These are phyloP conservation scores for Caenorhabditis angaria DNA, from an alignment of 2,888 invertebrate species.

Conservation along the genomic window DNA sequence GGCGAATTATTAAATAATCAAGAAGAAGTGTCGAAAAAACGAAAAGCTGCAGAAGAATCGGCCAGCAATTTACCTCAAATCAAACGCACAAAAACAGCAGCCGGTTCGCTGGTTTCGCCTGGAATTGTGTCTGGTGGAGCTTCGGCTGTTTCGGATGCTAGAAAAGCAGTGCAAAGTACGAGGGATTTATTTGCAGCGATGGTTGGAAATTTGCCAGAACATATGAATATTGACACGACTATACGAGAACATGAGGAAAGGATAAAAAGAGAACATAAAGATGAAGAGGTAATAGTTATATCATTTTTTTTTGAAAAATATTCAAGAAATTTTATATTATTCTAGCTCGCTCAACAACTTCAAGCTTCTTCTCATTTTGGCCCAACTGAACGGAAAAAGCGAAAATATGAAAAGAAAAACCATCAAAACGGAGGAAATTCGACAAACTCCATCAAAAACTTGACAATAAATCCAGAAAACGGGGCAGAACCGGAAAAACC, in stretches of 20 bases:
- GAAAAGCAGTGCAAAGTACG: conserved; percentile 50
- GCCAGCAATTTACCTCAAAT: too few relatives aligned
- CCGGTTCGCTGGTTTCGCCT: conserved; percentile 25
- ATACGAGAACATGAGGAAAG: conserved; percentile 29
- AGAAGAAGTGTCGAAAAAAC: conserved; percentile 38
- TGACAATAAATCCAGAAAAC: background rate
- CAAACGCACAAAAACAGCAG: conserved; percentile 56
- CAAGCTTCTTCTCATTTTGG: conserved; percentile 21
- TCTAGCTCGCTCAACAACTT: conserved; percentile 23
- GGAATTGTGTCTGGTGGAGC: too few relatives aligned
- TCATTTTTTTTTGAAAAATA: too few relatives aligned
- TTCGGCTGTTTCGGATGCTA: conserved; percentile 45
- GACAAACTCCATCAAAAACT: background rate
- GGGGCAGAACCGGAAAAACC: conserved; percentile 16
- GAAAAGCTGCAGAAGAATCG: conserved; percentile 48
- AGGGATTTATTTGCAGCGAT: conserved; percentile 63
- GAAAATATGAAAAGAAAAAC: conserved; percentile 56
- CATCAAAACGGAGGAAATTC: conserved; percentile 1
- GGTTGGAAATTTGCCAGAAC: conserved; percentile 57
- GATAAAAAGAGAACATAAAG: conserved; percentile 16
- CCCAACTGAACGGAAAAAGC: conserved; percentile 48
- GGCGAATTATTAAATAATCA: conserved; percentile 43
- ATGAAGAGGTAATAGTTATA: conserved; percentile 46
- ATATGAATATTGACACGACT: conserved; percentile 56
- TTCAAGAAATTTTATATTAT: too few relatives aligned